These are phyloP conservation scores for Diplazon laetatorius DNA, from an alignment of 2,888 invertebrate genomes.

Conservation along the genomic window DNA sequence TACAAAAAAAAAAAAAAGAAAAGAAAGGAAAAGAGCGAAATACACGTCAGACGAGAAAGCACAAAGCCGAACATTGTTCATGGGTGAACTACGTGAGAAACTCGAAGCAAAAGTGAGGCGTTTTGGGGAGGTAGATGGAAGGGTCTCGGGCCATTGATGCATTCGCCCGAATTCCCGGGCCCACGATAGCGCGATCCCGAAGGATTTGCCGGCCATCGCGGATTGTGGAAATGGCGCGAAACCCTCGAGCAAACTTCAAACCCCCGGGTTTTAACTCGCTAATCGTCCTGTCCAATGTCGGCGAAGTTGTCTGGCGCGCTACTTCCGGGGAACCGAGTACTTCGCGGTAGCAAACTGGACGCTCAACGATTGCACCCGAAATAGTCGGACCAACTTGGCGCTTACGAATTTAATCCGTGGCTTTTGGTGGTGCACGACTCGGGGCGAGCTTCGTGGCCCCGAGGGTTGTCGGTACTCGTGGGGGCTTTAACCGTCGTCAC, in stretches of 20 bases:
- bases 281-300: slow-evolving; percentile 61
- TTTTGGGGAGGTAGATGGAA: background rate
- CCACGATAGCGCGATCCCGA: slow-evolving; percentile 19
- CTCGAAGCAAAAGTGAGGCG: background rate
- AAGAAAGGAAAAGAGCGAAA: background rate
- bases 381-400: slow-evolving; percentile 43
- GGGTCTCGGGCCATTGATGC: slow-evolving; percentile 34
- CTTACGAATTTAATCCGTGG: slow-evolving; percentile 34
- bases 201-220: slow-evolving; percentile 55
- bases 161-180: slow-evolving; percentile 25
- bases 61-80: background rate
- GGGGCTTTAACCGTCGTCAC: slow-evolving; percentile 22
- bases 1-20: background rate
- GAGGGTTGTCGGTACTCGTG: too few species aligned
- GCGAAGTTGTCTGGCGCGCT: slow-evolving; percentile 49
- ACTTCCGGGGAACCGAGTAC: slow-evolving; percentile 48
- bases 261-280: slow-evolving; percentile 56
- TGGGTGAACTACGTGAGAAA: background rate
- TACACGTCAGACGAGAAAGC: too few species aligned
- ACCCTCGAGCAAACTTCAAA: slow-evolving; percentile 58
- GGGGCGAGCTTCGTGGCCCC: slow-evolving; percentile 27
- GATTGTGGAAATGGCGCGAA: slow-evolving; percentile 38
- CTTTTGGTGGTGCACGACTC: slow-evolving; percentile 8
- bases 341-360: slow-evolving; percentile 39
- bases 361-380: slow-evolving; percentile 48